phyloP scores from a whole-genome alignment of 2,797 vertebrate species.

The Myotis vivesi region DNA sequence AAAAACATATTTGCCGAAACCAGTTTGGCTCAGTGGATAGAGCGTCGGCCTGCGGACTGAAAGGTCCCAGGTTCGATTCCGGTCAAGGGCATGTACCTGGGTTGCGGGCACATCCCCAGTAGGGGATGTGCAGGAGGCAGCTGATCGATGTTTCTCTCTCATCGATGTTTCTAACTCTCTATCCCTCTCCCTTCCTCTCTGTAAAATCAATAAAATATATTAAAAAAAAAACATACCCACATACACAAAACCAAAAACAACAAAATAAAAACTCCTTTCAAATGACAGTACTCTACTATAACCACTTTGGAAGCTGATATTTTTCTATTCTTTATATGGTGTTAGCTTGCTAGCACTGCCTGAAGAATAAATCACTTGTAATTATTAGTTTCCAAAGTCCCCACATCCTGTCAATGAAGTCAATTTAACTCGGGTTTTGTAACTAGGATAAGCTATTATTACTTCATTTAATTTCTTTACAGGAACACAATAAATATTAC shows the following conservation, averaged over 20 bases:
- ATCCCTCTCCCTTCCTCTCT: too few species aligned
- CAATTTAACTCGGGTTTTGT: constrained; percentile 29
- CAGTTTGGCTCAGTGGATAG: too few species aligned
- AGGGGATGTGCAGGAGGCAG: too few species aligned
- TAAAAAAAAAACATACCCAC: not conserved
- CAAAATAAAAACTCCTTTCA: not conserved
- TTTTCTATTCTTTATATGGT: not conserved
- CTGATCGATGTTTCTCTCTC: too few species aligned
- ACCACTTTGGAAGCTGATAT: not conserved
- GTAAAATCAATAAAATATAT: too few species aligned
- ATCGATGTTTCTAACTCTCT: too few species aligned
- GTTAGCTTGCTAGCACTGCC: not conserved
- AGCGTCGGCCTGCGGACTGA: too few species aligned
- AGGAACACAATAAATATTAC: not conserved
- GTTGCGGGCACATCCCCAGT: too few species aligned
- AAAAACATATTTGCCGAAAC: too few species aligned
- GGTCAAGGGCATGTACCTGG: too few species aligned
- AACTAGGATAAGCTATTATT: not conserved
- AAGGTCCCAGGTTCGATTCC: too few species aligned
- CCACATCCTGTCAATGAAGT: not conserved
- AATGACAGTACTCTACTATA: not conserved
- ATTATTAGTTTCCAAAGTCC: not conserved
- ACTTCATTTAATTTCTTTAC: constrained; percentile 3
- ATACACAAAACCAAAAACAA: not conserved
- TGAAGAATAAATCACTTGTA: not conserved